Evolutionary conservation across 2,797 vertebrate species (phyloP), one percentile per base, ranked within the genome.

Genomic region (Macrochelys suwanniensis): DNA sequence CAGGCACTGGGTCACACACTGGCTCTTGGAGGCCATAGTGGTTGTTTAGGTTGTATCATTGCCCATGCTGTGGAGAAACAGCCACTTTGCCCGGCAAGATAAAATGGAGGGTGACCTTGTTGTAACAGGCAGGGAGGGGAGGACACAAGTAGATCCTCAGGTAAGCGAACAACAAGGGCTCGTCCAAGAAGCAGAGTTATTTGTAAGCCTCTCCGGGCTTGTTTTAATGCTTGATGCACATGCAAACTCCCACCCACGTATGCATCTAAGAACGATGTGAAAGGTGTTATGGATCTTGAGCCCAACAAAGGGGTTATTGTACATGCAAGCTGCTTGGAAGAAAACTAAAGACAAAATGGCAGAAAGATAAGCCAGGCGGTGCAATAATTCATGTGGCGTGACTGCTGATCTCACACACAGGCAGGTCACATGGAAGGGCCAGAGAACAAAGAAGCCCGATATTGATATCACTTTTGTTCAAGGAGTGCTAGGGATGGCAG

Each of bases 351-450:
- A 53, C 31, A 5, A 77, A 15, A 21, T n/a, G 8, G 56, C 54
- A 61, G 42, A 77, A 78, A 13, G 53, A 84, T 51, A 10, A 31
- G 17, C 50, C 0, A 0, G 37, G 13, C 65, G 65, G 81, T 0
- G 0, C 25, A 19, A 7, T 1, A 2, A 1, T 15, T 49, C 13
- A 31, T 0, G 0, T 2, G 26, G 31, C 19, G 45, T 47, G 80
- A 23, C 7, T 37, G 13, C 10, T 76, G 76, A 61, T 80, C 68
- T 79, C 1, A 1, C 2, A 51, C 0, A 21, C 82, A 57, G 56
- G 50, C 16, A 2, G 3, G 47, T 15, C 80, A 42, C 79, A 37
- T 5, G 8, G 53, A 37, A 53, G 74, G 79, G 51, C 56, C 68
- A 28, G 80, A 76, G 77, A 82, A 54, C 11, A 28, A 2, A 42